Percentiles rank a stretch among this genome's conserved stretches.
phyloP scores from a whole-genome alignment of 2,797 vertebrate genomes.

The Danio aesculapii region DNA sequence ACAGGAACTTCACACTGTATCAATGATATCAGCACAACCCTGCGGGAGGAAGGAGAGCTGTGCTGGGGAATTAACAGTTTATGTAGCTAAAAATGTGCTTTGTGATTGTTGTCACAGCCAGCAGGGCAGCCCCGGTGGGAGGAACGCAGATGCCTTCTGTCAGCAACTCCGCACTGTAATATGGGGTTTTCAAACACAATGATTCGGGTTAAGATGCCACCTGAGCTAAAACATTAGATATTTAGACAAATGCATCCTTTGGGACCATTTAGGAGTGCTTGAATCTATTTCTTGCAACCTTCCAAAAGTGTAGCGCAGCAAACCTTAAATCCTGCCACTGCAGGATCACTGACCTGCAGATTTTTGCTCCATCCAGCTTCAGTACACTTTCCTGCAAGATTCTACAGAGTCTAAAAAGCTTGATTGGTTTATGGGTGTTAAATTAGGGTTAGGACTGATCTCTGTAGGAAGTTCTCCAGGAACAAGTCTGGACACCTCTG shows the following conservation, averaged over 20 bases:
- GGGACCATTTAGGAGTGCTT: neutral
- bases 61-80: constrained; percentile 50
- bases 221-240: neutral
- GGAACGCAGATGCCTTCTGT: constrained; percentile 33
- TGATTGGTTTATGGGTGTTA: no score
- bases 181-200: constrained; percentile 8
- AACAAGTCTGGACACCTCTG: no score
- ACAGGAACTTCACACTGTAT: constrained; percentile 43
- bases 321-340: no score
- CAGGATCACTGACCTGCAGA: no score
- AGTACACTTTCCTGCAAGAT: no score
- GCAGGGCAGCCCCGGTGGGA: constrained; percentile 32
- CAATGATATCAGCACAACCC: constrained; percentile 24
- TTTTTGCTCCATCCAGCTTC: no score
- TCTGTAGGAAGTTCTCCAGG: no score
- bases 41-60: constrained; percentile 39
- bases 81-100: constrained; percentile 47
- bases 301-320: neutral
- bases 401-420: no score
- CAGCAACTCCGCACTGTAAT: constrained; percentile 25
- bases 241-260: neutral
- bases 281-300: constrained; percentile 2
- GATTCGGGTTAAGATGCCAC: constrained; percentile 1
- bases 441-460: no score
- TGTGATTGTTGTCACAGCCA: constrained; percentile 26